These are phyloP conservation scores for Coracias cyanogaster DNA, from an alignment of 2,797 vertebrate species.

Conservation along the genomic window DNA sequence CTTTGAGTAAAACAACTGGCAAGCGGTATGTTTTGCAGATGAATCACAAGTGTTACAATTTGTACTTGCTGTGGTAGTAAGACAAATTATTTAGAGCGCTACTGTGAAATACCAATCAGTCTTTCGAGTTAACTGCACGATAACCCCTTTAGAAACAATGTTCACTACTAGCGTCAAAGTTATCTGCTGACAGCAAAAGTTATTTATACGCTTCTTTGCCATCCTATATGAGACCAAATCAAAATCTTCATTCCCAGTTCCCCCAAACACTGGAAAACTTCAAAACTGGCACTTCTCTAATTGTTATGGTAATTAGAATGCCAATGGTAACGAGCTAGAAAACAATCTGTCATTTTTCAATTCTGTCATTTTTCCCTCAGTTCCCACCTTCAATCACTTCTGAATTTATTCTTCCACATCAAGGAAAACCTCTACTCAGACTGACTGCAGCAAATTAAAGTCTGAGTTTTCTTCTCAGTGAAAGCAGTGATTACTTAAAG, in stretches of 20 bases:
- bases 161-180: background rate
- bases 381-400: background rate
- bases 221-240: background rate
- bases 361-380: background rate
- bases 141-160: slow-evolving; percentile 31
- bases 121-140: slow-evolving; percentile 36
- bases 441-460: background rate
- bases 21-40: background rate
- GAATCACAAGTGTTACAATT: slow-evolving; percentile 41
- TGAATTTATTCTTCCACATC: background rate
- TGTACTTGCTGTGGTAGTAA: slow-evolving; percentile 5
- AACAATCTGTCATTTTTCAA: no score
- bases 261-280: background rate
- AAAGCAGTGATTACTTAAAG: background rate
- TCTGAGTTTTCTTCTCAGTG: background rate
- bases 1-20: slow-evolving; percentile 51
- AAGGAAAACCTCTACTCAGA: background rate
- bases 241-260: background rate
- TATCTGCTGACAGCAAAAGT: slow-evolving; percentile 24
- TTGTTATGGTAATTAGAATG: background rate
- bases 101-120: slow-evolving; percentile 45
- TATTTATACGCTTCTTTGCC: slow-evolving; percentile 41
- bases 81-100: slow-evolving; percentile 40
- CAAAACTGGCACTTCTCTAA: background rate
- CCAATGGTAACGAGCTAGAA: background rate